Conservation (phyloP, 2,888 invertebrate species). For the Dyspetes luteomarginatus region DNA sequence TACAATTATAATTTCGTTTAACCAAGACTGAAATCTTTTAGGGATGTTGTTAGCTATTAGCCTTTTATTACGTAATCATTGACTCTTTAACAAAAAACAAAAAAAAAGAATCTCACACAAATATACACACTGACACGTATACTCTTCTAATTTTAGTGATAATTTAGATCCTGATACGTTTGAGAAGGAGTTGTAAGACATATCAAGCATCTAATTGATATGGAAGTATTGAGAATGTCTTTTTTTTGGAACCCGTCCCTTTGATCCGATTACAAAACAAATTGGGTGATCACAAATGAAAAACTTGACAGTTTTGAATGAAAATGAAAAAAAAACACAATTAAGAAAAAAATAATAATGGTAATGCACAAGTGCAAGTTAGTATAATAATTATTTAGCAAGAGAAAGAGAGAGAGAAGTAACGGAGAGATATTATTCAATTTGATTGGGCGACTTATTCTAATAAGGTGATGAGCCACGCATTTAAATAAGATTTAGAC, state of each 20-base stretch:
- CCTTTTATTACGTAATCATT: constrained; percentile 50
- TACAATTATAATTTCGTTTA: constrained; percentile 47
- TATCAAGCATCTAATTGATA: constrained; percentile 68
- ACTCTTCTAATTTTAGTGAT: constrained; percentile 16
- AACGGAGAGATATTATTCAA: constrained; percentile 64
- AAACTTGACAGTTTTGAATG: constrained; percentile 1
- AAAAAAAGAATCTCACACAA: constrained; percentile 3
- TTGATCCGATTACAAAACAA: constrained; percentile 66
- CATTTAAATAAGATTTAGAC: constrained; percentile 58
- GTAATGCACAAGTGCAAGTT: constrained; percentile 68
- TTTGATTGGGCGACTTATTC: constrained; percentile 68
- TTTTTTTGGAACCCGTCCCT: constrained; percentile 76
- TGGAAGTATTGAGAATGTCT: constrained; percentile 66
- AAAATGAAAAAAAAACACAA: neutral
- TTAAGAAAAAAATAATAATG: constrained; percentile 18
- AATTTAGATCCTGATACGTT: constrained; percentile 24
- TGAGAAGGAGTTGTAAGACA: constrained; percentile 68
- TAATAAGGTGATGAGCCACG: constrained; percentile 67
- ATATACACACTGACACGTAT: neutral
- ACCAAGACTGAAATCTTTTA: constrained; percentile 65
- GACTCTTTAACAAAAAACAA: constrained; percentile 8
- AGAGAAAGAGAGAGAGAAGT: constrained; percentile 30
- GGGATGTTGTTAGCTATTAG: constrained; percentile 50
- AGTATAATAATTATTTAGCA: constrained; percentile 67
- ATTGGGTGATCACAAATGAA: constrained; percentile 33